Conservation (phyloP, 2,113 vertebrate species). For the Paradisaea rubra region DNA sequence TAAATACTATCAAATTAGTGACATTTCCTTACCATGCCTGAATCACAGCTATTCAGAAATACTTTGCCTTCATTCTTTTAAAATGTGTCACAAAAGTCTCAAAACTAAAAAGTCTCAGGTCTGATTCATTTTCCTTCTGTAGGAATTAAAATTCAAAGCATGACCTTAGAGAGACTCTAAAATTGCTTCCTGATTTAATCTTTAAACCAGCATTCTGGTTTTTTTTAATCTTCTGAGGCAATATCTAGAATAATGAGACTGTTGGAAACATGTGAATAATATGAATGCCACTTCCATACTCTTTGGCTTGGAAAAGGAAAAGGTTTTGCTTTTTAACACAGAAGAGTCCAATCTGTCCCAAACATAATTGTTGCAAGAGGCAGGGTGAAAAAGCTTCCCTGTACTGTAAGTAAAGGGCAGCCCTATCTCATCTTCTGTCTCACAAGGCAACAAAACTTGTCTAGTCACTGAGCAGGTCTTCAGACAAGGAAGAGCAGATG, state of each 20-base stretch:
- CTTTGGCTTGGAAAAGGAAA: background rate
- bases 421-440: background rate
- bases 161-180: background rate
- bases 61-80: background rate
- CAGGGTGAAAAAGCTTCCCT: background rate
- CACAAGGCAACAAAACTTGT: background rate
- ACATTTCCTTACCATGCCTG: background rate
- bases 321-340: background rate
- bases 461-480: background rate
- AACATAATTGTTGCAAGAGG: background rate
- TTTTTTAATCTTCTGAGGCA: background rate
- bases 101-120: background rate
- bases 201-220: background rate
- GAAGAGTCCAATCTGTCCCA: background rate
- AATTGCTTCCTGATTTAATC: background rate
- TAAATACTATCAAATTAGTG: background rate
- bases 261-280: background rate
- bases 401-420: background rate
- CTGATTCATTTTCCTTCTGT: background rate
- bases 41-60: background rate
- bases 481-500: background rate
- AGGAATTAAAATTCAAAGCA: conserved; percentile 9
- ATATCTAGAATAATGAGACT: background rate
- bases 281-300: background rate
- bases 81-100: background rate